A percentile compares a stretch with the other conserved stretches of the same genome.
Conservation (phyloP, 2,797 vertebrate genomes). For the Chelmon rostratus region DNA sequence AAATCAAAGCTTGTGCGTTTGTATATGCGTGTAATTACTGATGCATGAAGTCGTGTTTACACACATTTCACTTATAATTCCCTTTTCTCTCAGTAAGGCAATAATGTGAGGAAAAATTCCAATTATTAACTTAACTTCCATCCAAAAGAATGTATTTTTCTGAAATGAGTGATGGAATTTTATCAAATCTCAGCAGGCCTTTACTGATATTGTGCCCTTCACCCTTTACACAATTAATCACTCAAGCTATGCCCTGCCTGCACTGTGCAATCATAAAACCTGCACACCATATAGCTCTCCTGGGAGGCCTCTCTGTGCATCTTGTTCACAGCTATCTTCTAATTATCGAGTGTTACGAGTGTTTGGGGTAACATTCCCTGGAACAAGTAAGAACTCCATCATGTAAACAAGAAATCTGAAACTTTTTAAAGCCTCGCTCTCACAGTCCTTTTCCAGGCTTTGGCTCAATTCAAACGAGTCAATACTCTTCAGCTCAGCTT, state of each 20-base stretch:
- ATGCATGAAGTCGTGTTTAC: slow-evolving; percentile 33
- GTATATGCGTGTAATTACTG: slow-evolving; percentile 17
- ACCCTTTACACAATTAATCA: slow-evolving; percentile 55
- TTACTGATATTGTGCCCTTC: slow-evolving; percentile 46
- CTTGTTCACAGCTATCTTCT: slow-evolving; percentile 53
- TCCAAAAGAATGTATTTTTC: not conserved
- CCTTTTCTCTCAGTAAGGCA: not conserved
- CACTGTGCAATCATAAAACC: slow-evolving; percentile 68
- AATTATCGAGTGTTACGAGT: slow-evolving; percentile 71
- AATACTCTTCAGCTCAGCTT: slow-evolving; percentile 1
- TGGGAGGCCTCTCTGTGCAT: slow-evolving; percentile 56
- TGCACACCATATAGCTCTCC: slow-evolving; percentile 62
- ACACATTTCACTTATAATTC: slow-evolving; percentile 14
- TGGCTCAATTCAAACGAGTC: slow-evolving; percentile 29
- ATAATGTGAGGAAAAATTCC: not conserved
- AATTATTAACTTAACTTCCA: not conserved
- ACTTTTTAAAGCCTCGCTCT: slow-evolving; percentile 24
- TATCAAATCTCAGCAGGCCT: slow-evolving; percentile 14
- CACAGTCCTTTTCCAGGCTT: slow-evolving; percentile 10
- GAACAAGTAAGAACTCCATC: slow-evolving; percentile 57
- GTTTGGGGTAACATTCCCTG: slow-evolving; percentile 60
- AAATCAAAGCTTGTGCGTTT: slow-evolving; percentile 52
- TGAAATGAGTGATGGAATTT: not conserved
- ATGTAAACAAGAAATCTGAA: slow-evolving; percentile 53
- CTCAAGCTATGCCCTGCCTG: slow-evolving; percentile 31